phyloP scores from a whole-genome alignment of 1,140 invertebrate genomes.

The Leptinotarsa texana region DNA sequence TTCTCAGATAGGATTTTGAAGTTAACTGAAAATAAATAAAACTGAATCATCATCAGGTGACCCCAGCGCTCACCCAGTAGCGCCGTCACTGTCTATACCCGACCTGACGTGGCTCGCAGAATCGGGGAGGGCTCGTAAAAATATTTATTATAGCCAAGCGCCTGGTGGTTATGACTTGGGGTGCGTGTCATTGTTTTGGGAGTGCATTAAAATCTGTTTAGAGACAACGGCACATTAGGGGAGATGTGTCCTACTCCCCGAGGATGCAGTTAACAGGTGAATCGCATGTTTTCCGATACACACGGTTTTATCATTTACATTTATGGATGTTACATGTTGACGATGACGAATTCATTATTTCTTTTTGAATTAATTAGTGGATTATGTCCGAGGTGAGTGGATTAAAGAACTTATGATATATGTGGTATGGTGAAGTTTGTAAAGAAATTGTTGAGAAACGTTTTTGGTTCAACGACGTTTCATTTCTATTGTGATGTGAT shows the following conservation, averaged over 20 bases:
- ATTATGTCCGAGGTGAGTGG: not conserved
- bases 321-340: constrained; percentile 14
- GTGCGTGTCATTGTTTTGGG: constrained; percentile 52
- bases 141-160: constrained; percentile 49
- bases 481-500: too few species aligned
- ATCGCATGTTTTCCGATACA: constrained; percentile 47
- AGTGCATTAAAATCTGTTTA: constrained; percentile 55
- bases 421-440: too few species aligned
- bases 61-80: not conserved
- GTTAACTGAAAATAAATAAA: too few species aligned
- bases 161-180: constrained; percentile 46
- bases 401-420: not conserved
- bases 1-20: too few species aligned
- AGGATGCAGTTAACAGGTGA: constrained; percentile 52
- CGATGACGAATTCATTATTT: constrained; percentile 23
- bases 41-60: not conserved
- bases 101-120: not conserved
- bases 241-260: constrained; percentile 37
- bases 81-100: not conserved
- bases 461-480: too few species aligned
- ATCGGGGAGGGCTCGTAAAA: constrained; percentile 36
- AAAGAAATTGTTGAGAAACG: too few species aligned
- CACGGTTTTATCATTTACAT: constrained; percentile 29
- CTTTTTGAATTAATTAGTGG: not conserved
- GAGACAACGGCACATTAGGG: constrained; percentile 46